These are phyloP conservation scores for Diabrotica virgifera DNA, from an alignment of 1,140 invertebrate species.

Conservation along the genomic window DNA sequence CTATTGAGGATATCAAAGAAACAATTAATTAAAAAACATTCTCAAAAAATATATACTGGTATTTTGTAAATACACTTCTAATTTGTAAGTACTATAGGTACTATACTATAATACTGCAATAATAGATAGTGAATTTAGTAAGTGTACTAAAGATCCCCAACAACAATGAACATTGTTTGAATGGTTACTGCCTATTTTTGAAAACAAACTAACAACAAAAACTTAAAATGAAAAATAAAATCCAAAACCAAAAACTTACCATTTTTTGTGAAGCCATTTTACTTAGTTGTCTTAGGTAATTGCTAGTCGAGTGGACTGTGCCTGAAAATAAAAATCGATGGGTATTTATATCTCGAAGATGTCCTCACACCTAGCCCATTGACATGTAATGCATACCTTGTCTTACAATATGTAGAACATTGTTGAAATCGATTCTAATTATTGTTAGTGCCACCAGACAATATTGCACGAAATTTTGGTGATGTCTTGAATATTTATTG, in stretches of 20 bases:
- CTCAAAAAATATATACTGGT: too few species aligned
- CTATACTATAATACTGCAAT: too few species aligned
- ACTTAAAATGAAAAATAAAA: background rate
- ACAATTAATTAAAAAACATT: too few species aligned
- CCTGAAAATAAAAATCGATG: background rate
- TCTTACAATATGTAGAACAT: background rate
- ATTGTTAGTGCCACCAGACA: background rate
- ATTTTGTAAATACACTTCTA: too few species aligned
- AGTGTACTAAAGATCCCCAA: too few species aligned
- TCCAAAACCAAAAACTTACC: constrained; percentile 20
- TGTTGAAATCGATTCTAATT: constrained; percentile 3
- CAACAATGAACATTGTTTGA: too few species aligned
- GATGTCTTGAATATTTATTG: too few species aligned
- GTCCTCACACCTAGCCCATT: background rate
- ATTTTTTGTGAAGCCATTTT: constrained; percentile 33
- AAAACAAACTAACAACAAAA: background rate
- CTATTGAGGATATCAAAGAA: too few species aligned
- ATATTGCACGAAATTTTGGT: constrained; percentile 8
- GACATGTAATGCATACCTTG: background rate
- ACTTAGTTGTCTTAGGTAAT: constrained; percentile 16
- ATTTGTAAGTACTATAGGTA: too few species aligned
- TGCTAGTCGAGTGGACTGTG: constrained; percentile 15
- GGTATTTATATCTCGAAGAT: constrained; percentile 7
- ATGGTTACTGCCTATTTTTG: too few species aligned
- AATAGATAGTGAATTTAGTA: too few species aligned